A percentile compares a stretch with the other conserved stretches of the same genome.
Conservation (phyloP, 2,888 invertebrate genomes). For the Schizaphis graminum region DNA sequence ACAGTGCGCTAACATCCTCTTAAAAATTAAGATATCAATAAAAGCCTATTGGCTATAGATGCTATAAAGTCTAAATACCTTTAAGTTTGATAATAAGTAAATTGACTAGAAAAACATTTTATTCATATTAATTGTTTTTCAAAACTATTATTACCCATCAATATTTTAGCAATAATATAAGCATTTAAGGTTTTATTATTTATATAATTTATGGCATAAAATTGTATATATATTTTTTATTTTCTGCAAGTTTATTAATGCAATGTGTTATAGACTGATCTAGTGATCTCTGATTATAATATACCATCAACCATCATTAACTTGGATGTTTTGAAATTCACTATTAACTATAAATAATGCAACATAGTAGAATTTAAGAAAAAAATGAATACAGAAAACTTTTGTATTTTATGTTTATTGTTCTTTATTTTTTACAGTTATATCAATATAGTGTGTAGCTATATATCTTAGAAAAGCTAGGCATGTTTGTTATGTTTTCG, state of each 20-base stretch:
- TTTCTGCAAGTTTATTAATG: neutral
- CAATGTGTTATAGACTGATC: neutral
- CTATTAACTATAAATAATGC: neutral
- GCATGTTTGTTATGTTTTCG: slow-evolving; percentile 11
- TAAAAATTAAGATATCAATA: too few relatives aligned
- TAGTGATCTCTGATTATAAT: neutral
- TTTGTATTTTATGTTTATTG: neutral
- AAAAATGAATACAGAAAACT: neutral
- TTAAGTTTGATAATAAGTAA: too few relatives aligned
- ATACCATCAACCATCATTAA: neutral
- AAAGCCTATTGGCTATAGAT: too few relatives aligned
- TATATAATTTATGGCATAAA: neutral
- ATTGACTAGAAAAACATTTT: too few relatives aligned
- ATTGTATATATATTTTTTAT: neutral
- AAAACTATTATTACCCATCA: neutral
- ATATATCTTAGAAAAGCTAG: neutral
- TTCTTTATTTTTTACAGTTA: neutral
- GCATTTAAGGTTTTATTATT: neutral
- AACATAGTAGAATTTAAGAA: neutral
- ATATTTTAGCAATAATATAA: neutral
- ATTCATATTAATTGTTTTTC: neutral
- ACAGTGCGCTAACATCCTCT: too few relatives aligned
- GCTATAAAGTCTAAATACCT: too few relatives aligned
- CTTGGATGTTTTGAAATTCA: neutral
- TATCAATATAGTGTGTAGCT: neutral